Conservation (phyloP, 2,113 vertebrate species). For the Oncorhynchus gorbuscha region DNA sequence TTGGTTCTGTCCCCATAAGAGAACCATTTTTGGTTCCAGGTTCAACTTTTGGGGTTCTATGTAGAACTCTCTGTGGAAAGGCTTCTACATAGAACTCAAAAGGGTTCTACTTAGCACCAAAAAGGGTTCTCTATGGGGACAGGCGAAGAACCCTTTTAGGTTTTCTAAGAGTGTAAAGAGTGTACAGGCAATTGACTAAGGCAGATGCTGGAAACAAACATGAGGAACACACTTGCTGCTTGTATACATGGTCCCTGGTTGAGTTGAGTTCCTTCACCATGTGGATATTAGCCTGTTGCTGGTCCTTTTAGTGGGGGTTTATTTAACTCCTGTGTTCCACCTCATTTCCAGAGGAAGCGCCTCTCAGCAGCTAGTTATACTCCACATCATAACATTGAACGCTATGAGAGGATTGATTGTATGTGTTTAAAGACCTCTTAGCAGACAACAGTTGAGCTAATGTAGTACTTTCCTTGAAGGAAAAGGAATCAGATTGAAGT, state of each 20-base stretch:
- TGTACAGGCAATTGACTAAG: slow-evolving; percentile 56
- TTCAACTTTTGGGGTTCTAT: no score
- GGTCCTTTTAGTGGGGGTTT: slow-evolving; percentile 10
- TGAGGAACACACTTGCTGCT: not conserved
- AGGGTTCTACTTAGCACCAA: no score
- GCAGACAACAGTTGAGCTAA: slow-evolving; percentile 13
- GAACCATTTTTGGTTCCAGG: no score
- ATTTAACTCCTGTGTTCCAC: slow-evolving; percentile 39
- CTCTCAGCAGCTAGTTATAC: slow-evolving; percentile 45
- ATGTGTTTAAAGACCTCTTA: slow-evolving; percentile 3
- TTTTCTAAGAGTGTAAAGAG: slow-evolving; percentile 33
- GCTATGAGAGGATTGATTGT: slow-evolving; percentile 4
- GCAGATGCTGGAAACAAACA: slow-evolving; percentile 40
- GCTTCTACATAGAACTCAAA: no score
- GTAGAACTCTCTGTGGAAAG: no score
- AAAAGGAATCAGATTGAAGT: not conserved
- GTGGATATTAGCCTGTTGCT: slow-evolving; percentile 12
- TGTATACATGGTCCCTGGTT: slow-evolving; percentile 32
- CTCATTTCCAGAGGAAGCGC: slow-evolving; percentile 34
- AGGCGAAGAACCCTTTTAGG: no score
- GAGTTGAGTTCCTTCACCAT: slow-evolving; percentile 40
- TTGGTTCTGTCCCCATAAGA: no score
- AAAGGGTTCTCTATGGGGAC: no score
- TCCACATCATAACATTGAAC: slow-evolving; percentile 27
- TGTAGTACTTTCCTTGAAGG: slow-evolving; percentile 27